Base-by-base conservation (phyloP, 2,888 invertebrate species). In the Orgyia antiqua region DNA sequence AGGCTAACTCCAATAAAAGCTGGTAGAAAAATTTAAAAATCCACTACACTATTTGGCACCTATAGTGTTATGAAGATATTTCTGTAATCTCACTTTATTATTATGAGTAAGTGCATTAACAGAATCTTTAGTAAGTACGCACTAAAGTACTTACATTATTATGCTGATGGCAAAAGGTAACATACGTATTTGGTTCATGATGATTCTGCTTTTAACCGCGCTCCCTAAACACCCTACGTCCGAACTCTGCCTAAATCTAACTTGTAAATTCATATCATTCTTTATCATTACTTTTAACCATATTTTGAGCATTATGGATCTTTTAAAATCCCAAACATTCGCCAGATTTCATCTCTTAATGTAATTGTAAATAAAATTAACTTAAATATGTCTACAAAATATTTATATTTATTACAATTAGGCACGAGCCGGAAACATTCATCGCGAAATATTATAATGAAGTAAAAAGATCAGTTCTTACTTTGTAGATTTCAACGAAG, bases 391-490 rank as follows among this genome's bases (percentile, higher is more conserved):
- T 71, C 78, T 80, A 83, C 70, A 72, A 71, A 76, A 71, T 76
- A 78, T 75, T 68, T 78, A 72, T 72, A 77, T 76, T 73, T 68
- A 68, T 71, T 78, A 78, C 70, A 75, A 73, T 71, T 50, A 72
- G 80, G 78, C 77, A 75, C 82, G 69, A 71, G 59, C 80, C 79
- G 63, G 57, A 71, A 68, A 68, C 84, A 84, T 86, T 86, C 84
- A 86, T 86, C 84, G 84, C 84, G 84, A 86, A 86, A 86, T 86
- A 84, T 76, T 65, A 63, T 73, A 70, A 78, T 57, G 64, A 77
- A 79, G 80, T 84, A 83, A 79, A 4, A 83, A 76, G 78, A 73
- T 78, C 72, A 76, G 75, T 78, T 70, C 77, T 82, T 78, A 79
- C 50, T 62, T 66, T 68, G 73, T 72, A 78, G 60, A 74, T 75